A percentile compares a stretch with the other conserved stretches of the same genome.
Evolutionary conservation across 2,888 invertebrate genomes (phyloP).

Genomic region (Julus scandinavius): DNA sequence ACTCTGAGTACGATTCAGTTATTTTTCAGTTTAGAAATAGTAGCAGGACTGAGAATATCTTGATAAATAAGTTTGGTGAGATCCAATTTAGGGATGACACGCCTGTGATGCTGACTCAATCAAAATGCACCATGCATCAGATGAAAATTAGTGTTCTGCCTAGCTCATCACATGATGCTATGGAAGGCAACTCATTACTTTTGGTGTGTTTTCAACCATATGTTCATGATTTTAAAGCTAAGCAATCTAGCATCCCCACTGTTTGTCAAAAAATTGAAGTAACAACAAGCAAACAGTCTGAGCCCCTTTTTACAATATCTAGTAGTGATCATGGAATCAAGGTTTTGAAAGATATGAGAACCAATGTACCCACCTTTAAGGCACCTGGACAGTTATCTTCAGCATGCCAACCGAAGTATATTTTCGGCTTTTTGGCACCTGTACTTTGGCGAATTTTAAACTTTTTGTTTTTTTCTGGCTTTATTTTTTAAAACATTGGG

Average conservation of each 20-base stretch:
- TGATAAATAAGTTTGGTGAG: neutral
- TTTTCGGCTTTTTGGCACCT: neutral
- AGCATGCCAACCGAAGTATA: neutral
- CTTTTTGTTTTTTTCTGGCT: neutral
- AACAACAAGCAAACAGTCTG: neutral
- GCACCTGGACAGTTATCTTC: neutral
- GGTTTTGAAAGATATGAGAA: neutral
- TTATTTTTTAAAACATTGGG: neutral
- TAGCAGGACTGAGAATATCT: neutral
- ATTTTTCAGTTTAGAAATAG: neutral
- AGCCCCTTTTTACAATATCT: neutral
- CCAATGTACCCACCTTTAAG: neutral
- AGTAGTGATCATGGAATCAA: neutral
- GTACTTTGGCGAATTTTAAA: neutral
- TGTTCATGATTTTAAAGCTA: neutral
- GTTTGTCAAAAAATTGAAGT: neutral
- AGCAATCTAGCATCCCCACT: neutral
- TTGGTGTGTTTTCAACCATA: neutral
- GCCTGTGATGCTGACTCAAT: neutral
- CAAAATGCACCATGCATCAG: neutral
- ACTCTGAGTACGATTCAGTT: neutral
- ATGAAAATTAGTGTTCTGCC: neutral
- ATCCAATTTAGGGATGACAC: neutral
- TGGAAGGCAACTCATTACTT: neutral
- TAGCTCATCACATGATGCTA: neutral